Evolutionary conservation across 2,888 invertebrate genomes (phyloP).

Genomic region (Vesta saturnalis): DNA sequence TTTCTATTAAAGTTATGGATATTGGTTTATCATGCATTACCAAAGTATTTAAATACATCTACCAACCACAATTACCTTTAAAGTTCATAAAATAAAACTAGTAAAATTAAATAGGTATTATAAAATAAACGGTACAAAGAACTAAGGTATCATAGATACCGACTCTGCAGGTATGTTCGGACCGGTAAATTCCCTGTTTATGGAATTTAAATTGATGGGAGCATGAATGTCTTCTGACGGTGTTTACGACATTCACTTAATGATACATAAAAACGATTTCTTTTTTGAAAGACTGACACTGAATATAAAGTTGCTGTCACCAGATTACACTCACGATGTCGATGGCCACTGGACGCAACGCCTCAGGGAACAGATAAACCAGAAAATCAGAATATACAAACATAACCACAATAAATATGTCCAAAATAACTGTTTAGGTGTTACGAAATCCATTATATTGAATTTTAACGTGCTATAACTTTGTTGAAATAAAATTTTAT

Average conservation of each 20-base stretch:
- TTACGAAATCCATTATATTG: constrained; percentile 17
- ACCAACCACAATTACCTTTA: neutral
- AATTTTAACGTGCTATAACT: constrained; percentile 16
- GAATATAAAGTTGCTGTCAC: constrained; percentile 40
- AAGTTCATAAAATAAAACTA: neutral
- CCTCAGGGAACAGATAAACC: constrained; percentile 28
- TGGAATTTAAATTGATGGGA: constrained; percentile 38
- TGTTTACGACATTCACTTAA: constrained; percentile 40
- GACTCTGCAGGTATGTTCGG: constrained; percentile 24
- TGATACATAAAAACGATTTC: constrained; percentile 40
- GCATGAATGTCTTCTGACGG: constrained; percentile 36
- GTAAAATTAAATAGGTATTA: constrained; percentile 7
- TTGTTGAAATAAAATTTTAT: constrained; percentile 10
- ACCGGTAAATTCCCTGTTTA: constrained; percentile 34
- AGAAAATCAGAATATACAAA: constrained; percentile 17
- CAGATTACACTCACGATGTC: constrained; percentile 38
- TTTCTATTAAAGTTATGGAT: too few species aligned
- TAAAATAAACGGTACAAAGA: constrained; percentile 11
- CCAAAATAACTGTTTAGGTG: constrained; percentile 18
- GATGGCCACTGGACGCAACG: constrained; percentile 32
- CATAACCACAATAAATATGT: constrained; percentile 19
- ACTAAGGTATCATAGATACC: constrained; percentile 12
- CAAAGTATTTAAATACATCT: neutral
- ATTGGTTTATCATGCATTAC: neutral
- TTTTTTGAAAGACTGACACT: constrained; percentile 37